Evolutionary conservation across 2,888 invertebrate species (phyloP), one percentile per base, ranked within the genome.

Genomic region (Parascotia fuliginaria): DNA sequence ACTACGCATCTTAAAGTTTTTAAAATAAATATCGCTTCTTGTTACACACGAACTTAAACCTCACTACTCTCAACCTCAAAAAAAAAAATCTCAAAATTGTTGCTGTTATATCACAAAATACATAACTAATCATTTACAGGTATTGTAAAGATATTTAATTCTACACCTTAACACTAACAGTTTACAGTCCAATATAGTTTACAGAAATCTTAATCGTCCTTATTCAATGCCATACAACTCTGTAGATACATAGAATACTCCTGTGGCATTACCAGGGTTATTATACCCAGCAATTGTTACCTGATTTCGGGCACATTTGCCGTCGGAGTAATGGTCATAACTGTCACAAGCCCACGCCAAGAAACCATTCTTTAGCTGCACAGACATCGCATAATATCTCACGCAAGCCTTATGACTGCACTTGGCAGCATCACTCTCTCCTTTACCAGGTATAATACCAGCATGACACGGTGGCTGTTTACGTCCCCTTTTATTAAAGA

Each of bases 401-500:
- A 89, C 75, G 38, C 91, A 92, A 0, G 87, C 84, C 49, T 89
- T 90, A 27, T 92, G 91, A 28, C 90, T 92, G 43, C 91, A 92
- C 27, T 83, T 89, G 0, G 88, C 88, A 0, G 83, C 78, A 13
- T 85, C 87, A 0, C 87, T 87, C 48, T 85, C 87, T 0, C 86
- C 85, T 12, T 84, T 75, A 0, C 82, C 87, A 1, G 87, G 85
- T 9, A 90, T 69, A 0, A 82, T 41, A 2, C 86, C 81, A 29
- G 76, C 79, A 34, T 78, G 82, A 49, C 94, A 94, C 24, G 92
- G 85, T 0, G 94, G 94, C 65, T 95, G 94, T 7, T 88, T 83
- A 29, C 74, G 77, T 0, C 94, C 94, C 60, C 93, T 93, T 6
- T 93, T 92, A 57, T 94, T 94, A 7, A 94, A 91, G 65, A 90